Percentiles rank a stretch among this genome's conserved stretches.
Conservation (phyloP, 2,888 invertebrate genomes). For the Lepeophtheirus nordmannii region DNA sequence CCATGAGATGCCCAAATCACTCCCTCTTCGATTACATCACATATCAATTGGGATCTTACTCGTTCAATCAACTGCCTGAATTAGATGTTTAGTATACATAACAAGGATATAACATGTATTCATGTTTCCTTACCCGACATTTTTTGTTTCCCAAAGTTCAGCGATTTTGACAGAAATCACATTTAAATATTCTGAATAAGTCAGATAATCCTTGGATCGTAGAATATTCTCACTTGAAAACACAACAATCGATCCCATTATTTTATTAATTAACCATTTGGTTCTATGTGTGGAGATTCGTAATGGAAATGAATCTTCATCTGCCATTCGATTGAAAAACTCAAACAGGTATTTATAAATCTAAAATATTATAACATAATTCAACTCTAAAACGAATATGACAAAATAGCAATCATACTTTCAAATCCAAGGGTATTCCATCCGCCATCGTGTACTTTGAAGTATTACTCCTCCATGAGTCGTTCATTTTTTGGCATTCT, state of each 20-base stretch:
- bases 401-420: background rate
- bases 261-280: background rate
- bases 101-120: background rate
- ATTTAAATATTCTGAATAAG: background rate
- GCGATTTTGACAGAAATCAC: background rate
- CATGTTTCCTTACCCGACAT: background rate
- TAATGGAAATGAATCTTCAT: background rate
- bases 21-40: background rate
- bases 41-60: background rate
- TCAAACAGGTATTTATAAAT: background rate
- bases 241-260: background rate
- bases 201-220: background rate
- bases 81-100: background rate
- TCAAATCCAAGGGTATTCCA: background rate
- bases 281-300: background rate
- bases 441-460: too few species aligned
- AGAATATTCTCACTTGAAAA: background rate
- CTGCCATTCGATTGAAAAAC: background rate
- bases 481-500: background rate
- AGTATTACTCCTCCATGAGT: background rate
- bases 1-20: background rate
- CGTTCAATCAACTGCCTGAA: background rate
- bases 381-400: background rate
- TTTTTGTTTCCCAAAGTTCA: background rate
- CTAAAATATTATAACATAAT: background rate